Percentiles rank a stretch among this genome's conserved stretches.
Conservation (phyloP, 2,888 invertebrate genomes). For the Odontothrips loti region DNA sequence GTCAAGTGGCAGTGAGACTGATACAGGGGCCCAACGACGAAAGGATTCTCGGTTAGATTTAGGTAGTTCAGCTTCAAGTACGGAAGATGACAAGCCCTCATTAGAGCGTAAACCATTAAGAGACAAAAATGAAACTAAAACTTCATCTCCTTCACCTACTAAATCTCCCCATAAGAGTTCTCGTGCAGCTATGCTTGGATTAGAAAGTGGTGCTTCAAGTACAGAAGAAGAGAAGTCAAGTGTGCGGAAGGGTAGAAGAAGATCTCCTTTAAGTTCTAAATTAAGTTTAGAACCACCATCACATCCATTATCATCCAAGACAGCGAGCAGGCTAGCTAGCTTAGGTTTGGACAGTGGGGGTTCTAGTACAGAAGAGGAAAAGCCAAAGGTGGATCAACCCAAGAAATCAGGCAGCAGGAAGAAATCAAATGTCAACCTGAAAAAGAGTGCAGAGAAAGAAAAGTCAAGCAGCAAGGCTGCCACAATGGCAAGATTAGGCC, state of each 20-base stretch:
- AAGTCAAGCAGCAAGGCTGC: constrained; percentile 35
- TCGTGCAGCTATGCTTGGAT: background rate
- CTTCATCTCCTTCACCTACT: background rate
- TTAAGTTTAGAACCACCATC: constrained; percentile 41
- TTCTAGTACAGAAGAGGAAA: constrained; percentile 59
- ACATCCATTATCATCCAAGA: background rate
- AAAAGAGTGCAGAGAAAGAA: constrained; percentile 1
- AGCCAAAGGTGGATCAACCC: constrained; percentile 43
- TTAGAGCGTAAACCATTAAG: constrained; percentile 14
- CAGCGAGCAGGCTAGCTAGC: background rate
- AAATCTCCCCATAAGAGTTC: constrained; percentile 15
- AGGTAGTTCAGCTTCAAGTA: constrained; percentile 39
- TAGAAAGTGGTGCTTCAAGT: constrained; percentile 21
- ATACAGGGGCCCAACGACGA: constrained; percentile 41
- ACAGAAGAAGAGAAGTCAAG: constrained; percentile 42
- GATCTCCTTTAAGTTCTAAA: constrained; percentile 45
- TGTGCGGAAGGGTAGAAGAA: constrained; percentile 46
- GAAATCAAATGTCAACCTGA: background rate
- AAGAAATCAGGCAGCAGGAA: constrained; percentile 1
- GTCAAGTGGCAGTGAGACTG: constrained; percentile 52
- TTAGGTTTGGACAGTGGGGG: constrained; percentile 41
- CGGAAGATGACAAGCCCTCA: constrained; percentile 37
- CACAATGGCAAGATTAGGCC: constrained; percentile 32
- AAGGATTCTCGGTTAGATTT: constrained; percentile 31
- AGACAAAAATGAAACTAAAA: constrained; percentile 10